Evolutionary conservation across 2,113 vertebrate species (phyloP).

Genomic region (Dipodomys ordii): DNA sequence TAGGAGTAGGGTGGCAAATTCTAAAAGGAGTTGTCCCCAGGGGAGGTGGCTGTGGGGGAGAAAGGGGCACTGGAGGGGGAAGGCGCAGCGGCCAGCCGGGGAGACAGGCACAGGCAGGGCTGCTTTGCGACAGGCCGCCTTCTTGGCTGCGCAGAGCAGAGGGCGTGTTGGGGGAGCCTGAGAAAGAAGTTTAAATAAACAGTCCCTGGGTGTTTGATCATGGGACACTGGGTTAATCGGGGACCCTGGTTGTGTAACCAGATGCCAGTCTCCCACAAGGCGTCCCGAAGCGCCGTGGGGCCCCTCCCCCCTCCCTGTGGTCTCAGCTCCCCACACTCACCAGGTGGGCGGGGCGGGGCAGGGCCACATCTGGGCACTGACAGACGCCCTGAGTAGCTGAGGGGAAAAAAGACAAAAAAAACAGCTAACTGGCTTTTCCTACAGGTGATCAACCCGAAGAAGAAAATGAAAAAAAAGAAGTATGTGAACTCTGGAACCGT

Average conservation of each 20-base stretch:
- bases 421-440: constrained; percentile 49
- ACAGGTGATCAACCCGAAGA: constrained; percentile 95
- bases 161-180: background rate
- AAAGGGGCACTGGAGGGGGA: background rate
- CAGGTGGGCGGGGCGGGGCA: no score
- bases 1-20: no score
- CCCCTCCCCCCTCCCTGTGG: no score
- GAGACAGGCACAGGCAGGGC: background rate
- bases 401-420: no score
- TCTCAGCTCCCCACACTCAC: background rate
- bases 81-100: background rate
- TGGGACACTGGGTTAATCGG: background rate
- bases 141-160: background rate
- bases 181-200: constrained; percentile 40
- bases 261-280: background rate
- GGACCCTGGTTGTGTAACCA: background rate
- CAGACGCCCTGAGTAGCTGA: no score
- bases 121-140: background rate
- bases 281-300: background rate
- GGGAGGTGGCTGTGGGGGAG: no score
- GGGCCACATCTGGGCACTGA: no score
- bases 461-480: constrained; percentile 99
- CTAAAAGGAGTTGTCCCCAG: background rate
- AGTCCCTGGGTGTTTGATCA: background rate
- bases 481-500: constrained; percentile 96